Conservation (phyloP, 2,888 invertebrate genomes). For the Nephrocerus scutellatus region DNA sequence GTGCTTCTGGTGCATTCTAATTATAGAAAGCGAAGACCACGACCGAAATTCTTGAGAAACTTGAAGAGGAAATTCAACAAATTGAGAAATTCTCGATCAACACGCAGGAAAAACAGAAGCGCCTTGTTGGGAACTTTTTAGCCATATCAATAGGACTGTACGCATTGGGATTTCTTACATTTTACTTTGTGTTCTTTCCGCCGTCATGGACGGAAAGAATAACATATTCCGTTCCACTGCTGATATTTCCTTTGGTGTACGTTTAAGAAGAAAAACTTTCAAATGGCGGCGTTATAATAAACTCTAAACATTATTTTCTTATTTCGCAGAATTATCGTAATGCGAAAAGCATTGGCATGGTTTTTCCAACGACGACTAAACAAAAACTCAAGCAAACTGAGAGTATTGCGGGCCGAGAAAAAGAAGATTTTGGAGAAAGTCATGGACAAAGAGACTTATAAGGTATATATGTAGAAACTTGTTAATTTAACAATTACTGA, state of each 20-base stretch:
- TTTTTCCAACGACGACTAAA: slow-evolving; percentile 78
- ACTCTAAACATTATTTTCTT: slow-evolving; percentile 1
- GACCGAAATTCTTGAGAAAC: slow-evolving; percentile 55
- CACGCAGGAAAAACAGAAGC: slow-evolving; percentile 74
- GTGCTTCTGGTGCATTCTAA: slow-evolving; percentile 28
- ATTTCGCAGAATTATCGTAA: slow-evolving; percentile 61
- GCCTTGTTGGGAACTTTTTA: slow-evolving; percentile 71
- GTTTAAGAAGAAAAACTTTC: slow-evolving; percentile 41
- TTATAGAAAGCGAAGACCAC: slow-evolving; percentile 51
- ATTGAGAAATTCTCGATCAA: slow-evolving; percentile 73
- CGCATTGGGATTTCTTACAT: slow-evolving; percentile 62
- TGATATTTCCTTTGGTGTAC: slow-evolving; percentile 79
- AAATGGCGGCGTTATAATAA: slow-evolving; percentile 5
- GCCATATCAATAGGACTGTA: slow-evolving; percentile 63
- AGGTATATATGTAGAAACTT: too few species aligned
- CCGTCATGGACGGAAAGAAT: slow-evolving; percentile 66
- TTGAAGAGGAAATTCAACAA: slow-evolving; percentile 71
- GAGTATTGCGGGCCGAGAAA: slow-evolving; percentile 69
- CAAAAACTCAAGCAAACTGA: slow-evolving; percentile 67
- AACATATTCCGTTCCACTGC: slow-evolving; percentile 68
- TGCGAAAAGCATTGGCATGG: slow-evolving; percentile 76
- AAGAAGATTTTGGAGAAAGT: slow-evolving; percentile 88
- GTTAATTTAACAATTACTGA: too few species aligned
- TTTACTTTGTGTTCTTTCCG: slow-evolving; percentile 76
- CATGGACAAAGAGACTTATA: slow-evolving; percentile 96